Evolutionary conservation across 1,140 invertebrate species (phyloP), one percentile per base, ranked within the genome.

Genomic region (Lordiphosa collinella): DNA sequence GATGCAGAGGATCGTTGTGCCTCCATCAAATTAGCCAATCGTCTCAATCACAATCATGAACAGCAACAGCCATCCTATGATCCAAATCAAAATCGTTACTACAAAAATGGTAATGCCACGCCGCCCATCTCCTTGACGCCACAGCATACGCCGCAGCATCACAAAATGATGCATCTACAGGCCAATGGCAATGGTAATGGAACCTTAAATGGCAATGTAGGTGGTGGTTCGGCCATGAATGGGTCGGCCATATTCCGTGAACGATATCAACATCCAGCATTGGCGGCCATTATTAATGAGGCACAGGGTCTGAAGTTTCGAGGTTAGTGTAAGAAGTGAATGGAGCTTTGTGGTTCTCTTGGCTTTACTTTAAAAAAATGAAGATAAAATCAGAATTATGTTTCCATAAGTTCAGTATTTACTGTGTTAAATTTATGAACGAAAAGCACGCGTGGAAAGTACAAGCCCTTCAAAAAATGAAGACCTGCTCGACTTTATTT

Each of bases 81-180:
- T 87, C 87, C 87, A 18, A 89, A 89, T 44, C 87, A 89, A 38
- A 89, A 89, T 74, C 86, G 78, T 3, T 89, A 88, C 54, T 82
- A 87, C 35, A 87, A 89, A 29, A 87, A 84, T 31, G 73, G 68
- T 12, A 88, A 87, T 67, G 86, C 59, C 63, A 85, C 86, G 29
- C 78, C 84, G 0, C 84, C 84, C 0, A 73, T 71, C 1, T 82
- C 79, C 1, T 34, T 86, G 38, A 88, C 86, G 11, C 82, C 86
- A 8, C 86, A 88, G 40, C 84, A 88, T 14, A 86, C 86, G 47
- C 86, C 86, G 8, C 66, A 84, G 34, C 80, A 87, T 47, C 82
- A 87, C 29, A 47, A 64, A 32, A 16, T 66, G 63, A 53, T 68
- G 41, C 31, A 68, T 62, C 67, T 66, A 9, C 61, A 73, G 5